Percentiles rank a stretch among this genome's conserved stretches.
Evolutionary conservation across 1,140 invertebrate species (phyloP).

Genomic region (Platorchestia sp.): DNA sequence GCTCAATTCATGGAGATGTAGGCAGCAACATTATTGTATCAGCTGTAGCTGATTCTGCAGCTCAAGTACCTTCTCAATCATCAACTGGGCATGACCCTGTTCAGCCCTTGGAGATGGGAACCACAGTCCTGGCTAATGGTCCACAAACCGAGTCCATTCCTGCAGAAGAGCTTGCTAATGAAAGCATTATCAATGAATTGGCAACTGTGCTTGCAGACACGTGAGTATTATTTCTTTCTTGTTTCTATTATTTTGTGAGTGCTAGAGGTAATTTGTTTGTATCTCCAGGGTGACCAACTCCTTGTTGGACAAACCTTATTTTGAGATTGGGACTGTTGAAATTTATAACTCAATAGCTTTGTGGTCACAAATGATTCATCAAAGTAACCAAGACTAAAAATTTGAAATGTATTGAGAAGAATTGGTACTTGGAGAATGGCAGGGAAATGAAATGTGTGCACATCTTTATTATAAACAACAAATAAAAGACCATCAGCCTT

Average conservation of each 20-base stretch:
- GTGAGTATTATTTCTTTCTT: neutral
- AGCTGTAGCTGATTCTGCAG: neutral
- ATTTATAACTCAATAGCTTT: too few species aligned
- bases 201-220: conserved; percentile 6
- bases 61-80: neutral
- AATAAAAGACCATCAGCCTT: too few species aligned
- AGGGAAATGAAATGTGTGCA: too few species aligned
- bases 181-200: conserved; percentile 28
- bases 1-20: neutral
- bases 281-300: neutral
- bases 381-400: too few species aligned
- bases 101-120: neutral
- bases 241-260: neutral
- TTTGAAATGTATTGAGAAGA: too few species aligned
- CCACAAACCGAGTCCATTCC: neutral
- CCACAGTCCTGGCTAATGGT: neutral
- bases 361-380: too few species aligned
- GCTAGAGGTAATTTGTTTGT: neutral
- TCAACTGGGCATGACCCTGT: neutral
- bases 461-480: too few species aligned
- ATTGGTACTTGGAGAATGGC: too few species aligned
- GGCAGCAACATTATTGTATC: neutral
- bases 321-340: too few species aligned
- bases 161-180: neutral
- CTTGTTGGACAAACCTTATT: neutral